phyloP scores from a whole-genome alignment of 2,888 invertebrate genomes.

The Atethmia centrago region DNA sequence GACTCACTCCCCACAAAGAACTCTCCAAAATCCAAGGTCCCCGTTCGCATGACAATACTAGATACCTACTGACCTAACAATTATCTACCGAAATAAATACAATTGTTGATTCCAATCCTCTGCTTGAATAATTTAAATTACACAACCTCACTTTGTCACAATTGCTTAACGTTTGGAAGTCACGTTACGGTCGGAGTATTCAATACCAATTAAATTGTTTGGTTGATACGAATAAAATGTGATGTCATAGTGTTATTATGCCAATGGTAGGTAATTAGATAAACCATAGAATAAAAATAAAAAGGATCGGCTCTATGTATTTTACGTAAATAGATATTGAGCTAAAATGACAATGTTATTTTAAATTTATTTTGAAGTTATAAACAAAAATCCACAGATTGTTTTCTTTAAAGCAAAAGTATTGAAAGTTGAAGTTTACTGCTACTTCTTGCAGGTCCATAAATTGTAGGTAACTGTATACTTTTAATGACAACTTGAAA shows the following conservation, averaged over 20 bases:
- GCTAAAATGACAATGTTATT: neutral
- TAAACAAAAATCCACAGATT: neutral
- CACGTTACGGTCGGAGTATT: slow-evolving; percentile 45
- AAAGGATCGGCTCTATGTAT: slow-evolving; percentile 6
- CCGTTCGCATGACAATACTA: neutral
- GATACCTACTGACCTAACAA: slow-evolving; percentile 16
- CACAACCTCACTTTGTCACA: slow-evolving; percentile 40
- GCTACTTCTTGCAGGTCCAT: neutral
- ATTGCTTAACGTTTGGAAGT: slow-evolving; percentile 36
- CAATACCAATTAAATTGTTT: slow-evolving; percentile 48
- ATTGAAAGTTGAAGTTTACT: neutral
- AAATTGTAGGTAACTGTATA: neutral
- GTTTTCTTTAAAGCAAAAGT: neutral
- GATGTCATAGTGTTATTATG: slow-evolving; percentile 28
- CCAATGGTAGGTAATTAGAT: slow-evolving; percentile 30
- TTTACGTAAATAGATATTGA: neutral
- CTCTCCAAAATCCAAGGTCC: neutral
- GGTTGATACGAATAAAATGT: slow-evolving; percentile 16
- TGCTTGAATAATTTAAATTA: slow-evolving; percentile 25
- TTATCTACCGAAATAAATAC: slow-evolving; percentile 38
- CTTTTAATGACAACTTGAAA: neutral
- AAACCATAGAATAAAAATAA: neutral
- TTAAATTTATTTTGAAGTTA: neutral
- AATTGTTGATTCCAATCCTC: slow-evolving; percentile 42
- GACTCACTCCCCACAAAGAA: too few species aligned